phyloP scores from a whole-genome alignment of 2,113 vertebrate species.

The Bungarus multicinctus region DNA sequence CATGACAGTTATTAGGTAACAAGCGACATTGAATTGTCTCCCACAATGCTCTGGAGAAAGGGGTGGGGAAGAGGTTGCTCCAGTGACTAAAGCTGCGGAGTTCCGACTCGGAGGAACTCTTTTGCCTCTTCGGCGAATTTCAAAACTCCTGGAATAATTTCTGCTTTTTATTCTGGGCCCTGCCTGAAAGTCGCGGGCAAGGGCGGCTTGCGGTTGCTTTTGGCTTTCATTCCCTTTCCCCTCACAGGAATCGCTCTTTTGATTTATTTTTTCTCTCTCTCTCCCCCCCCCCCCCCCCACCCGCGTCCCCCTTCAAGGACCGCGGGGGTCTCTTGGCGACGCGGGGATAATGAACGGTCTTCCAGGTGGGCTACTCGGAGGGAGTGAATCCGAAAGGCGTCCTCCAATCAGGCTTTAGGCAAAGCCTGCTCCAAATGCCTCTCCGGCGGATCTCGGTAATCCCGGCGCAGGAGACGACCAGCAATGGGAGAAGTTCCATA shows the following conservation, averaged over 20 bases:
- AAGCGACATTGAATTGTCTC: constrained; percentile 72
- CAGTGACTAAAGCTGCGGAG: constrained; percentile 48
- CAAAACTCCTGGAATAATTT: constrained; percentile 52
- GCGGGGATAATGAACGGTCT: constrained; percentile 76
- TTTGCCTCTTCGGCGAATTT: constrained; percentile 40
- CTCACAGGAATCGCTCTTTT: constrained; percentile 1
- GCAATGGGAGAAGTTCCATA: constrained; percentile 77
- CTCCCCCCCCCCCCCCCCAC: too few species aligned
- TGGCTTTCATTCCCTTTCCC: constrained; percentile 15
- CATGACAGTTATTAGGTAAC: constrained; percentile 78
- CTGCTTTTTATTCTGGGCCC: constrained; percentile 18
- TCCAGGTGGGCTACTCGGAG: constrained; percentile 71
- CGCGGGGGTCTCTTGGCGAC: constrained; percentile 43
- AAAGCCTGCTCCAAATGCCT: constrained; percentile 79
- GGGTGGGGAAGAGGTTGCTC: constrained; percentile 45
- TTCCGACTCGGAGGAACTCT: constrained; percentile 60
- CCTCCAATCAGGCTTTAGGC: constrained; percentile 68
- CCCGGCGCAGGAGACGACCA: constrained; percentile 77
- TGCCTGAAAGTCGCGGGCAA: neutral
- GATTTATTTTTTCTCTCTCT: too few species aligned
- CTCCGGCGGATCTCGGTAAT: constrained; percentile 91
- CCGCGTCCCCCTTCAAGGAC: too few species aligned
- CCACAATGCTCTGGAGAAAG: constrained; percentile 61
- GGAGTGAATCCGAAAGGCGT: constrained; percentile 68
- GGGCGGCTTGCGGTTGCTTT: neutral